A percentile compares a stretch with the other conserved stretches of the same genome.
Conservation (phyloP, 2,113 vertebrate genomes). For the Melanerpes aurifrons region DNA sequence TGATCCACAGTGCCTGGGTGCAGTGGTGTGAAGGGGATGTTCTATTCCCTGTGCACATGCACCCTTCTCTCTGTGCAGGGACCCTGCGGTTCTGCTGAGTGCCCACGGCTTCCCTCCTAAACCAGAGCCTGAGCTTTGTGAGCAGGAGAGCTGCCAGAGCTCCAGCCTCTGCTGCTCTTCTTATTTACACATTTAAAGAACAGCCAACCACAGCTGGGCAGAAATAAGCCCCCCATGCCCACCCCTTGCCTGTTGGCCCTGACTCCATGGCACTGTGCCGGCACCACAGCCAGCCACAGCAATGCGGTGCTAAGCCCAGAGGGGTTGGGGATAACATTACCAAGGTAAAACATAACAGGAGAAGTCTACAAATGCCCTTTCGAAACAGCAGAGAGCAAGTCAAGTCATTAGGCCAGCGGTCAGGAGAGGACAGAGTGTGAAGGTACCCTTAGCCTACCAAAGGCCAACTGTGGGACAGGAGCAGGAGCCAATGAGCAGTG, state of each 20-base stretch:
- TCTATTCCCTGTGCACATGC: accelerated
- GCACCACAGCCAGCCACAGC: neutral
- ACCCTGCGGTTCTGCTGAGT: neutral
- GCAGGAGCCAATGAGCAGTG: slow-evolving; percentile 54
- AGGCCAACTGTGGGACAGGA: slow-evolving; percentile 38
- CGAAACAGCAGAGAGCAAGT: slow-evolving; percentile 50
- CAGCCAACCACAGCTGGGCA: accelerated
- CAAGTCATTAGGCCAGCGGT: slow-evolving; percentile 56
- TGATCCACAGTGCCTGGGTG: accelerated
- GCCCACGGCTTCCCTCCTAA: neutral
- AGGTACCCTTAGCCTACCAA: slow-evolving; percentile 40
- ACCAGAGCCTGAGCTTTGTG: neutral
- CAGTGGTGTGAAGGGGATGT: neutral
- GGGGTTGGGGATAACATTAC: slow-evolving; percentile 51
- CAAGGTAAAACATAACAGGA: slow-evolving; percentile 67
- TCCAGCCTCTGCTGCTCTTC: neutral
- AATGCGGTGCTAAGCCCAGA: slow-evolving; percentile 39
- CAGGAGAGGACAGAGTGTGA: slow-evolving; percentile 57
- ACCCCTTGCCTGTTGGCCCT: accelerated
- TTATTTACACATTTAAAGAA: neutral
- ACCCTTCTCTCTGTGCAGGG: neutral
- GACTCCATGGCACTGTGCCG: neutral
- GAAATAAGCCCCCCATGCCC: neutral
- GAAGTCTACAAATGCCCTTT: slow-evolving; percentile 66
- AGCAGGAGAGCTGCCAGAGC: neutral